Evolutionary conservation across 2,797 vertebrate genomes (phyloP).

Genomic region (Clarias fuscus): DNA sequence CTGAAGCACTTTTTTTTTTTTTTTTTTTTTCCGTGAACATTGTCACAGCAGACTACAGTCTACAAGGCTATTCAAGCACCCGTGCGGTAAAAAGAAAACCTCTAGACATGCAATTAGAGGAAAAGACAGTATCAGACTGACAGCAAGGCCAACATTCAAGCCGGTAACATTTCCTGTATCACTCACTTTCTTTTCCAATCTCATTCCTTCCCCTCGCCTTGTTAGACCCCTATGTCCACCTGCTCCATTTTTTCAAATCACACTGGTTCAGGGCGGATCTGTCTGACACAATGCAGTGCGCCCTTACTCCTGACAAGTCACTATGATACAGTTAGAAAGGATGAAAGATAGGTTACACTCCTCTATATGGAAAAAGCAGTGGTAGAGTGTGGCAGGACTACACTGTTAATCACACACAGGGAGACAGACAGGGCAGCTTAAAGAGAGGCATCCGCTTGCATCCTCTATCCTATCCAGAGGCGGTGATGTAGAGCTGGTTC

Average conservation of each 20-base stretch:
- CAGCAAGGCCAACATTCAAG: conserved; percentile 55
- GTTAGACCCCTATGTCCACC: conserved; percentile 31
- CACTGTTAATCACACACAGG: conserved; percentile 68
- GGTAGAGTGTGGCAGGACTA: conserved; percentile 61
- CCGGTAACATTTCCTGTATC: conserved; percentile 46
- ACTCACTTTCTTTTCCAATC: conserved; percentile 31
- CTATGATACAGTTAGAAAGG: conserved; percentile 69
- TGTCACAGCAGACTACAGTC: conserved; percentile 68
- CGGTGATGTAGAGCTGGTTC: conserved; percentile 96
- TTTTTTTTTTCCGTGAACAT: conserved; percentile 62
- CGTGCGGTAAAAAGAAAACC: conserved; percentile 71
- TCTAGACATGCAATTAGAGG: conserved; percentile 71
- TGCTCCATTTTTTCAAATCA: conserved; percentile 34
- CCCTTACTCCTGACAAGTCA: conserved; percentile 62
- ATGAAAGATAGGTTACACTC: conserved; percentile 63
- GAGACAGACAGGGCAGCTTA: conserved; percentile 62
- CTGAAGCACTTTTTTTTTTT: conserved; percentile 31
- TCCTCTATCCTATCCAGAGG: conserved; percentile 82
- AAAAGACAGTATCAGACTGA: conserved; percentile 61
- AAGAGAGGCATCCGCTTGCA: conserved; percentile 31
- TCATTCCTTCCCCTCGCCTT: conserved; percentile 16
- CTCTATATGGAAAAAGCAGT: conserved; percentile 63
- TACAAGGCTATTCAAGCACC: conserved; percentile 64
- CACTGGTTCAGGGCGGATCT: conserved; percentile 40
- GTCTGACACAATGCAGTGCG: conserved; percentile 51